phyloP scores from a whole-genome alignment of 2,113 vertebrate genomes.

The Eulemur rufifrons region DNA sequence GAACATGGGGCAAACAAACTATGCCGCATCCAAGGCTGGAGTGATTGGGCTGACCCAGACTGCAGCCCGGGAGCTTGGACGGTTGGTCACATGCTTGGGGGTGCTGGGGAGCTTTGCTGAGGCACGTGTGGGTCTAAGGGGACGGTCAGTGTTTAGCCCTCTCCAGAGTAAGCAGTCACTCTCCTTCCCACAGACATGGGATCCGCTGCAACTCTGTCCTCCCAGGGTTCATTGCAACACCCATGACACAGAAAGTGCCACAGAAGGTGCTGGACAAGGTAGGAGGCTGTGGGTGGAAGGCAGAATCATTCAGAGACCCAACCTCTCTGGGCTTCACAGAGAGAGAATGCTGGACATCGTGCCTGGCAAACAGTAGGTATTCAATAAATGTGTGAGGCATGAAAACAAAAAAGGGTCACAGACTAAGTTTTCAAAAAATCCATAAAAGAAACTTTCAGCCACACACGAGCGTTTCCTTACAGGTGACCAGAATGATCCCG shows the following conservation, averaged over 20 bases:
- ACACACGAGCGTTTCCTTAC: conserved; percentile 5
- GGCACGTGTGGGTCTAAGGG: background rate
- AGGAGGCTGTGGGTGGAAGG: conserved; percentile 38
- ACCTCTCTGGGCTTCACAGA: background rate
- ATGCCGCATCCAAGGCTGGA: conserved; percentile 91
- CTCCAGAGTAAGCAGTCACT: conserved; percentile 1
- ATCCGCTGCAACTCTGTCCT: conserved; percentile 92
- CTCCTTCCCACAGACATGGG: conserved; percentile 82
- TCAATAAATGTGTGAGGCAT: background rate
- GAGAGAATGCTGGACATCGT: background rate
- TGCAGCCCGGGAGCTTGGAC: conserved; percentile 89
- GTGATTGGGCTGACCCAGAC: conserved; percentile 90
- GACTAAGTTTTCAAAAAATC: background rate
- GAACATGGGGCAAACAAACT: conserved; percentile 91
- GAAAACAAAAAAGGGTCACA: background rate
- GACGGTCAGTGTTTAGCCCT: background rate
- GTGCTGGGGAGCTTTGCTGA: background rate
- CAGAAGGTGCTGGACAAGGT: conserved; percentile 90
- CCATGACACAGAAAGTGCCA: conserved; percentile 91
- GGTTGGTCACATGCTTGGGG: conserved; percentile 43
- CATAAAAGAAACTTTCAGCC: background rate
- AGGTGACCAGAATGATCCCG: conserved; percentile 84
- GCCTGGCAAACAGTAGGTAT: background rate
- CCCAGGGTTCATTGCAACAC: conserved; percentile 90
- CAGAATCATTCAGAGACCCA: background rate